Conservation (phyloP, 2,113 vertebrate species). For the Clinocottus analis region DNA sequence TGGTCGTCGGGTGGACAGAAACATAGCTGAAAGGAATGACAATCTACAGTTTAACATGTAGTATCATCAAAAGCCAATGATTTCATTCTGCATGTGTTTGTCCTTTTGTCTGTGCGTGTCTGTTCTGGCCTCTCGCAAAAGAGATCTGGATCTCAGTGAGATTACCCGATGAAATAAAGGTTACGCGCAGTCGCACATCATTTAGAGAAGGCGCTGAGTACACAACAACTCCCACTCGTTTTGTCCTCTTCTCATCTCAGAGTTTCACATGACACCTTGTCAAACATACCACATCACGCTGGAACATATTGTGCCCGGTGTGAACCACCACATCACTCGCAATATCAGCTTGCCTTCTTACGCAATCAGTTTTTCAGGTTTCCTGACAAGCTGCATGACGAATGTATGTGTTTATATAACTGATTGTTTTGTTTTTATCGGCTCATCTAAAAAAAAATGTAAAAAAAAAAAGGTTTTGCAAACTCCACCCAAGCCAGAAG, state of each 20-base stretch:
- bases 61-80: too few species aligned
- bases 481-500: neutral
- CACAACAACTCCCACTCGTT: constrained; percentile 32
- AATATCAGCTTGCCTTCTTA: neutral
- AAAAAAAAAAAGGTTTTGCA: constrained; percentile 12
- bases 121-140: too few species aligned
- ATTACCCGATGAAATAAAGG: too few species aligned
- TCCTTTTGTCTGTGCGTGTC: too few species aligned
- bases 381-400: constrained; percentile 1
- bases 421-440: constrained; percentile 15
- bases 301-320: neutral
- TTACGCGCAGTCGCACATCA: neutral
- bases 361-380: neutral
- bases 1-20: neutral
- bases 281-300: neutral
- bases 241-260: constrained; percentile 30
- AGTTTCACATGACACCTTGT: constrained; percentile 44
- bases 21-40: neutral
- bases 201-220: constrained; percentile 28
- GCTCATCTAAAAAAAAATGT: constrained; percentile 5
- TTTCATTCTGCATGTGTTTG: too few species aligned
- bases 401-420: constrained; percentile 5
- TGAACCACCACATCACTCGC: neutral
- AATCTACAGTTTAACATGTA: too few species aligned
- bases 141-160: too few species aligned